Base-by-base conservation (phyloP, 2,888 invertebrate genomes). In the Glyphotaelius pellucidus region DNA sequence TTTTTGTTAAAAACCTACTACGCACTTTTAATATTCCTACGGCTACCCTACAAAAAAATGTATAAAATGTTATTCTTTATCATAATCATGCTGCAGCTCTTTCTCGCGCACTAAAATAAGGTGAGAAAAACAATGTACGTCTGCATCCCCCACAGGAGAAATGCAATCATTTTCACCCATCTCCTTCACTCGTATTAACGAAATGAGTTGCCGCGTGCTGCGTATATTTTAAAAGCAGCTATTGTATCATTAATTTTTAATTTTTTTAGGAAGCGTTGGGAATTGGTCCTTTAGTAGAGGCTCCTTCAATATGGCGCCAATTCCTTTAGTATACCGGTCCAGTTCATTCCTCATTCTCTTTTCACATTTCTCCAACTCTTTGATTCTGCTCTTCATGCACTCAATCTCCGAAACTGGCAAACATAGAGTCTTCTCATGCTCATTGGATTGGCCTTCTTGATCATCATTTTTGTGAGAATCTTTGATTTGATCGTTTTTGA, bases 351-450 rank as follows among this genome's bases (percentile, higher is more conserved):
- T 67, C 25, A 67, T 1, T 5, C 25, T n/a, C 67, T 25, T 67
- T 4, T 67, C 25, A n/a, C 25, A 25, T 25, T 67, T 67, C 67
- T 67, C 67, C 67, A 67, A 67, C 67, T 67, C 67, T 67, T n/a
- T 67, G 25, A 67, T 67, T 67, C 67, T 67, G 67, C n/a, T 67
- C n/a, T 67, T 67, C 67, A 67, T 67, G 9, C 81, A 81, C 31
- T 81, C 81, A 81, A 81, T 32, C 81, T 81, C 81, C 14, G 81
- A 30, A 32, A 31, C 31, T 32, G 81, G 81, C 81, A 81, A 32
- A 81, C 31, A 31, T 4, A 14, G 14, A 32, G 19, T 32, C 32
- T 81, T 81, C 81, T 31, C 32, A 14, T 81, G 81, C 1, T 81
- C 31, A 81, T 81, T 14, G 30, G 15, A 19, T 30, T 80, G 14